Evolutionary conservation across 2,797 vertebrate genomes (phyloP), one percentile per base, ranked within the genome.

Genomic region (Centropyge bicolor): DNA sequence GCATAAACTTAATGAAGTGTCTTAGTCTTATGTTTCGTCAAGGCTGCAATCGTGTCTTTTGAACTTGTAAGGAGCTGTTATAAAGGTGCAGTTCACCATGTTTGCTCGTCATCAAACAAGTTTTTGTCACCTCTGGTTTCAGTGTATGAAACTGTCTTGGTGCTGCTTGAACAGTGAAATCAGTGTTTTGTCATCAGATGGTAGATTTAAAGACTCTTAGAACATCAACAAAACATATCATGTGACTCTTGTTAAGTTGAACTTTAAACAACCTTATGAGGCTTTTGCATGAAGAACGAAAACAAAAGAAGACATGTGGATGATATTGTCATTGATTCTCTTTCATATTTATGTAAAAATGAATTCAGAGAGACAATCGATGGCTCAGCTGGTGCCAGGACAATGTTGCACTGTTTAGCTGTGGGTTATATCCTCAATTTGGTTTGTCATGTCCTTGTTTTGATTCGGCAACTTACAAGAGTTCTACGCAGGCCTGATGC

Each of bases 1-100:
- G 31, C 2, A 6, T 60, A 63, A 79, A 73, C 59, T 52, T 82
- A 82, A 78, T 80, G 68, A 82, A 76, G 74, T 70, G 38, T 74
- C 16, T 48, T 40, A 1, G 48, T 52, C 48, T 83, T 74, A 20
- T 57, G 62, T 70, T 46, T 38, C 66, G 55, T 62, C 56, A 14
- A n/a, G 27, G 61, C 60, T 67, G 56, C 46, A 22, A 63, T 48
- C 5, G 22, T 70, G 61, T 78, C 20, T 55, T 27, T 9, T 24
- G 12, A n/a, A 19, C 13, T 8, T 48, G 3, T 22, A 48, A 71
- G 69, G 20, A 80, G 66, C 10, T 5, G 55, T 31, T 49, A 5
- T 73, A 55, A 49, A 68, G n/a, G 35, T 65, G 56, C 19, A 35
- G n/a, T 60, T 70, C 17, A 78, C 14, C 52, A 55, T 66, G 48